Conservation (phyloP, 2,113 vertebrate genomes). For the Benitochromis conjunctus region DNA sequence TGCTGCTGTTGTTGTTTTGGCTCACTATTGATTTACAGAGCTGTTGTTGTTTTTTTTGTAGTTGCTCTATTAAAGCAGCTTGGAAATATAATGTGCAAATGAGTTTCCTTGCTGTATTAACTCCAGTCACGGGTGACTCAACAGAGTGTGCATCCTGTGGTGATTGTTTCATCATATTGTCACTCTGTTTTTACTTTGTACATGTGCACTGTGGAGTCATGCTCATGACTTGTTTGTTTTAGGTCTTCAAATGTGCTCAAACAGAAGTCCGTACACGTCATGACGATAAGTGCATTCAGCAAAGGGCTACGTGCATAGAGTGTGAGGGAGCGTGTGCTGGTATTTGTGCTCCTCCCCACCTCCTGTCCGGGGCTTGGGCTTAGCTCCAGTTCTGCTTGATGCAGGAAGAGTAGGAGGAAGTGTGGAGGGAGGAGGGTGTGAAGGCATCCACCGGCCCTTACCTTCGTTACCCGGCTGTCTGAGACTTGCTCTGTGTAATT, state of each 20-base stretch:
- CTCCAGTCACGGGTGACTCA: slow-evolving; percentile 23
- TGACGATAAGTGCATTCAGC: neutral
- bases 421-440: neutral
- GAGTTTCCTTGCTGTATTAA: slow-evolving; percentile 29
- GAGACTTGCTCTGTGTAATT: slow-evolving; percentile 41
- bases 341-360: slow-evolving; percentile 47
- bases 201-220: neutral
- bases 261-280: neutral
- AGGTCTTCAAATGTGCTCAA: neutral
- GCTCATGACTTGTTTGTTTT: neutral
- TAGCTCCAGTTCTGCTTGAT: slow-evolving; percentile 38
- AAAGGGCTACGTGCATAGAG: neutral
- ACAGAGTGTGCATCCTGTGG: slow-evolving; percentile 20
- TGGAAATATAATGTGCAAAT: slow-evolving; percentile 53
- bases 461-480: slow-evolving; percentile 37
- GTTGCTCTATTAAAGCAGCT: slow-evolving; percentile 48
- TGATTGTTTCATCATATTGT: slow-evolving; percentile 1
- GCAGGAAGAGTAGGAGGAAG: slow-evolving; percentile 11
- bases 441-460: slow-evolving; percentile 40
- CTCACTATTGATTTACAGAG: slow-evolving; percentile 49
- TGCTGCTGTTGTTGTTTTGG: neutral
- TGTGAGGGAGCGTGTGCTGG: neutral
- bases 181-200: neutral
- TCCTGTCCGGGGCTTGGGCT: slow-evolving; percentile 45
- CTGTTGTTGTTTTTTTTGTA: slow-evolving; percentile 37